Evolutionary conservation across 2,888 invertebrate genomes (phyloP).

Genomic region (Mactromeris polynyma): DNA sequence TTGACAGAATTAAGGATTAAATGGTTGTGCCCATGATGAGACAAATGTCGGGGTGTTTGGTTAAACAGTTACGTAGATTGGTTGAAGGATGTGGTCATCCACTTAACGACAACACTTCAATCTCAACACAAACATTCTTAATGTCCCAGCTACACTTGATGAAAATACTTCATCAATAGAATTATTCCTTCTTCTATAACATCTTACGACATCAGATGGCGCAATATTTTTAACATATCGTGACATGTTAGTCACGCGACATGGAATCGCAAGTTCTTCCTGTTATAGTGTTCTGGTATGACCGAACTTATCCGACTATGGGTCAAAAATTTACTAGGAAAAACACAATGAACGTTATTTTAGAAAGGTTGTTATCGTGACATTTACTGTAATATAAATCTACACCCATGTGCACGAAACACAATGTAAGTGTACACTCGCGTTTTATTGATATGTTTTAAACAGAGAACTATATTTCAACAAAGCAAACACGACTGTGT

Average conservation of each 20-base stretch:
- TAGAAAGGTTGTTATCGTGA: too few relatives aligned
- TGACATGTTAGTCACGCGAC: background rate
- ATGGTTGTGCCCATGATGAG: slow-evolving; percentile 41
- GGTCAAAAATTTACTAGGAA: too few relatives aligned
- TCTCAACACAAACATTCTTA: background rate
- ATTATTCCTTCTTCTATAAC: background rate
- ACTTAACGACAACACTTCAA: background rate
- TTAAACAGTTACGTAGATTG: slow-evolving; percentile 4
- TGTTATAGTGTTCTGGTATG: too few relatives aligned
- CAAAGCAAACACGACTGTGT: too few relatives aligned
- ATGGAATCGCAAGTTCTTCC: too few relatives aligned
- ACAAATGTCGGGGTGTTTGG: slow-evolving; percentile 59
- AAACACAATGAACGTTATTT: too few relatives aligned
- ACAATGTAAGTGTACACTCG: too few relatives aligned
- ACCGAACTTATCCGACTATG: too few relatives aligned
- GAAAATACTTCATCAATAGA: background rate
- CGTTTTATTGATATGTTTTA: too few relatives aligned
- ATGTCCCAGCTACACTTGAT: background rate
- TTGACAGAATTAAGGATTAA: slow-evolving; percentile 56
- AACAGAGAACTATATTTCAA: too few relatives aligned
- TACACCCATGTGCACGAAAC: too few relatives aligned
- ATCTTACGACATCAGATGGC: background rate
- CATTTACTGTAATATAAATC: too few relatives aligned
- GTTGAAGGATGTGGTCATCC: background rate
- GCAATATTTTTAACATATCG: background rate